Conservation (phyloP, 2,113 vertebrate genomes). For the Solea senegalensis region DNA sequence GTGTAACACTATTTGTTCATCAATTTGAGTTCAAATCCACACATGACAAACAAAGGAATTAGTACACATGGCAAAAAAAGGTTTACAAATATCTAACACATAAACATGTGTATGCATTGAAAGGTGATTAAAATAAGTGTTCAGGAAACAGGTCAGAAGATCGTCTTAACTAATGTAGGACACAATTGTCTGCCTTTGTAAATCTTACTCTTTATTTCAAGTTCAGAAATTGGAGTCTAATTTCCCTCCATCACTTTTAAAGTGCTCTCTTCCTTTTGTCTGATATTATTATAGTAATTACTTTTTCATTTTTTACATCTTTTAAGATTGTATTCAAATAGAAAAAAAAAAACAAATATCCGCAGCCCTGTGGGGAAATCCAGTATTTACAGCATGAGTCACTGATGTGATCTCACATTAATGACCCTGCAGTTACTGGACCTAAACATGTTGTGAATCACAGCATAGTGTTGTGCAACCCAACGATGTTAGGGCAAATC, state of each 20-base stretch:
- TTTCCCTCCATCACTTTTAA: background rate
- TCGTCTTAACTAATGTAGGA: too few species aligned
- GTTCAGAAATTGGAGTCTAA: too few species aligned
- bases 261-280: background rate
- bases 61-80: too few species aligned
- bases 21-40: too few species aligned
- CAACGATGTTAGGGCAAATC: background rate
- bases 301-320: background rate
- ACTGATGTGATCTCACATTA: conserved; percentile 32
- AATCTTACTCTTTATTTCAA: too few species aligned
- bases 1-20: too few species aligned
- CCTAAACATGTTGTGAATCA: conserved; percentile 9
- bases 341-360: conserved; percentile 2
- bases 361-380: background rate
- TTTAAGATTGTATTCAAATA: conserved; percentile 1
- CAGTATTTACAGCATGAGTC: conserved; percentile 47
- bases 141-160: too few species aligned
- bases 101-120: too few species aligned
- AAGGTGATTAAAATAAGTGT: too few species aligned
- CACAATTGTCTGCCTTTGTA: too few species aligned
- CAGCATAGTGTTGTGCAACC: background rate
- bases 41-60: too few species aligned
- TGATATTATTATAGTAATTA: background rate
- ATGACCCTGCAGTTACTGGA: conserved; percentile 25
- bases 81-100: too few species aligned